Conservation (phyloP, 2,888 invertebrate genomes). For the Stramonita haemastoma region DNA sequence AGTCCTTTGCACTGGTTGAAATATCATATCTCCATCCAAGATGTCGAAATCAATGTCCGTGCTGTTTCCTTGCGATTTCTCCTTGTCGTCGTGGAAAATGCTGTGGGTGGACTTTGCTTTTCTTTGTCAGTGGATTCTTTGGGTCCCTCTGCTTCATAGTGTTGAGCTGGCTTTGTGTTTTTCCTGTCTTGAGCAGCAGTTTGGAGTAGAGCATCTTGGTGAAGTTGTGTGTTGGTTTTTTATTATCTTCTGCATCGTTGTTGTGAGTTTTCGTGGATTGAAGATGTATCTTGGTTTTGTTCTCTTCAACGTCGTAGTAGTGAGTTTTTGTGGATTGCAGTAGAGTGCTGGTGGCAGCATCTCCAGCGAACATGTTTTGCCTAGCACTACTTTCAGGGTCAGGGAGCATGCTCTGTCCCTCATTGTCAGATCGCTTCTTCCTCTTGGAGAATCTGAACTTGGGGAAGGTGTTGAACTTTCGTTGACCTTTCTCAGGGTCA, state of each 20-base stretch:
- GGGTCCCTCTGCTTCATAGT: not conserved
- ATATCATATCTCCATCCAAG: not conserved
- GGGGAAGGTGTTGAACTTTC: not conserved
- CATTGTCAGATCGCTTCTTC: not conserved
- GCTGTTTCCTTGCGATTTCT: not conserved
- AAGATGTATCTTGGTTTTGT: not conserved
- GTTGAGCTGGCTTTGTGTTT: not conserved
- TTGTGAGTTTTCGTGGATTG: not conserved
- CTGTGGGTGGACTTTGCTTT: not conserved
- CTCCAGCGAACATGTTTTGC: not conserved
- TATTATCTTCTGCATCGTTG: too few relatives aligned
- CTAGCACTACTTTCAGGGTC: not conserved
- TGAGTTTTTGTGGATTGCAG: too few relatives aligned
- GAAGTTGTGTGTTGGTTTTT: too few relatives aligned
- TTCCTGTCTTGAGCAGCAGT: too few relatives aligned
- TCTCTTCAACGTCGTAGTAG: not conserved
- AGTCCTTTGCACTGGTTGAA: constrained; percentile 31
- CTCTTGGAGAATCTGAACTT: not conserved
- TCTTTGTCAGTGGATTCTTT: not conserved
- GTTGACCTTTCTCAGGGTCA: not conserved
- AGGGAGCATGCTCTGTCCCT: not conserved
- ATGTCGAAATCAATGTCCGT: not conserved
- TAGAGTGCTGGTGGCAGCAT: too few relatives aligned
- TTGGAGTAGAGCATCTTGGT: too few relatives aligned
- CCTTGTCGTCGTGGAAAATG: not conserved